phyloP scores from a whole-genome alignment of 2,113 vertebrate genomes.

The Podarcis muralis region DNA sequence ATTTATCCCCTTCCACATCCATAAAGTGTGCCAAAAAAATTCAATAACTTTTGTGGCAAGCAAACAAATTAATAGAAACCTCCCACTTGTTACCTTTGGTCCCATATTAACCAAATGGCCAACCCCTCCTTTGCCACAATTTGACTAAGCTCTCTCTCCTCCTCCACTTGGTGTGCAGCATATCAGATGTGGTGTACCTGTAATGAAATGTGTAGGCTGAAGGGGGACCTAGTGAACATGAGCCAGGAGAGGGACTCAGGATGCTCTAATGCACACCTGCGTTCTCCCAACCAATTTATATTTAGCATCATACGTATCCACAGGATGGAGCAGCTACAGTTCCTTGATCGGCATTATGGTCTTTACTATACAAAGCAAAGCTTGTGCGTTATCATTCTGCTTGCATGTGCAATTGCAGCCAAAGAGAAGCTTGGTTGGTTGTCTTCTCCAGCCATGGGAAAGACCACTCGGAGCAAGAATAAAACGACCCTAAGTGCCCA shows the following conservation, averaged over 20 bases:
- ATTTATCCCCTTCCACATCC: not conserved
- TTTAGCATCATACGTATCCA: not conserved
- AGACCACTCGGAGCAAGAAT: slow-evolving; percentile 14
- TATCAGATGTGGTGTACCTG: not conserved
- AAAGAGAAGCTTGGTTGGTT: not conserved
- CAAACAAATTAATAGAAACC: not conserved
- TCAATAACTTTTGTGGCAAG: not conserved
- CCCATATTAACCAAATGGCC: not conserved
- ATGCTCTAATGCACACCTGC: not conserved
- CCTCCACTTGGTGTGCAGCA: not conserved
- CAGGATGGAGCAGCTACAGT: not conserved
- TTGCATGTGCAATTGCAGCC: not conserved
- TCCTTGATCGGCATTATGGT: not conserved
- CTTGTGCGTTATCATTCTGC: not conserved
- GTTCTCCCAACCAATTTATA: not conserved
- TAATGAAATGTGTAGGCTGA: not conserved
- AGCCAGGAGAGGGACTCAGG: not conserved
- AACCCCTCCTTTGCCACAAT: not conserved
- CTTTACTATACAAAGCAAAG: not conserved
- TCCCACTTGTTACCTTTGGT: not conserved
- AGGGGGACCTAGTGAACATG: too few relatives aligned
- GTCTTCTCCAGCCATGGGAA: not conserved
- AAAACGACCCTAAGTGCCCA: not conserved
- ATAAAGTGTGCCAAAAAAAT: not conserved
- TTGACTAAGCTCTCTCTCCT: not conserved